These are phyloP conservation scores for Cheilinus undulatus DNA, from an alignment of 2,113 vertebrate species.

Conservation along the genomic window DNA sequence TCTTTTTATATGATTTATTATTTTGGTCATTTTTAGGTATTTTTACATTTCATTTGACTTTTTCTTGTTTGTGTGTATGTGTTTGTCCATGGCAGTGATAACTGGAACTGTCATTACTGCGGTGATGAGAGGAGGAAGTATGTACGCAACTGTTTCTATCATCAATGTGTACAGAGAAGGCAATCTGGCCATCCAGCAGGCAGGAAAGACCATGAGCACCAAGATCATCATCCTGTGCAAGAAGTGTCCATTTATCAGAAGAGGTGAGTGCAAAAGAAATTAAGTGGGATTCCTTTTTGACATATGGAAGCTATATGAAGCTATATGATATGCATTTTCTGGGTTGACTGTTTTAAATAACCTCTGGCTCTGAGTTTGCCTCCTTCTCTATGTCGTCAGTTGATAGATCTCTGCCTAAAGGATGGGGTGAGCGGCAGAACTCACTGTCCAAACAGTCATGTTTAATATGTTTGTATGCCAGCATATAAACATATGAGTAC, in stretches of 20 bases:
- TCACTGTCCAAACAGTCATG: slow-evolving; percentile 65
- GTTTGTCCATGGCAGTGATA: slow-evolving; percentile 84
- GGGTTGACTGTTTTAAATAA: slow-evolving; percentile 61
- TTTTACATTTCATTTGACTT: too few species aligned
- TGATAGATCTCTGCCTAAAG: slow-evolving; percentile 18
- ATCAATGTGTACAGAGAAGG: slow-evolving; percentile 97
- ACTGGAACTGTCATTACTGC: slow-evolving; percentile 93
- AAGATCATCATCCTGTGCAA: slow-evolving; percentile 93
- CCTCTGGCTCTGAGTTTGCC: slow-evolving; percentile 76
- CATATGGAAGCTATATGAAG: not conserved
- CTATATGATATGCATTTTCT: slow-evolving; percentile 19
- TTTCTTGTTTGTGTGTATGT: not conserved
- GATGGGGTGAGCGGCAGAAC: slow-evolving; percentile 75
- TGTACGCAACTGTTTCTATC: slow-evolving; percentile 92
- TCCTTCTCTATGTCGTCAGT: slow-evolving; percentile 38
- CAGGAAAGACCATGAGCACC: slow-evolving; percentile 96
- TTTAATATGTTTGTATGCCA: slow-evolving; percentile 62
- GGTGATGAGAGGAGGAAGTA: slow-evolving; percentile 84
- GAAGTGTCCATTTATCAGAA: slow-evolving; percentile 93
- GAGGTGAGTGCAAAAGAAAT: slow-evolving; percentile 84
- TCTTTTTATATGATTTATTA: not conserved
- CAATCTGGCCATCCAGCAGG: slow-evolving; percentile 93
- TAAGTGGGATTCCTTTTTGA: not conserved
- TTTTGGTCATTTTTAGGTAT: not conserved
- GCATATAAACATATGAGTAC: slow-evolving; percentile 68